Conservation (phyloP, 2,113 vertebrate genomes). For the Forbesichthys papilliferus region DNA sequence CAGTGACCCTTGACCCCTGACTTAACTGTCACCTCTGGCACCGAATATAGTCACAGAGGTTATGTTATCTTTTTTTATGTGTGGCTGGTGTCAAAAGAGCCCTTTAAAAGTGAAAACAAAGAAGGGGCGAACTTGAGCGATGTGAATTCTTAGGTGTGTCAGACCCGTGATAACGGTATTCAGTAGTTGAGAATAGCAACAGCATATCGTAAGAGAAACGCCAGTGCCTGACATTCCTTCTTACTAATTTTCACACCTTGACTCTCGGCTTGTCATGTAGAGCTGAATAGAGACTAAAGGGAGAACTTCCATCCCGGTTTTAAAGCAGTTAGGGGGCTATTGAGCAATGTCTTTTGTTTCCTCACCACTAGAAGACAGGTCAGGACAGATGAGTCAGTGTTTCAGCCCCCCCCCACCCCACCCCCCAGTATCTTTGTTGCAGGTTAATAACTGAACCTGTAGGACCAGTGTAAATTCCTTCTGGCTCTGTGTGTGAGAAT, state of each 20-base stretch:
- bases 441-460: conserved; percentile 62
- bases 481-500: conserved; percentile 48
- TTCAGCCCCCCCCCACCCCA: neutral
- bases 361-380: conserved; percentile 37
- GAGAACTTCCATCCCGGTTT: conserved; percentile 19
- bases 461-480: conserved; percentile 64
- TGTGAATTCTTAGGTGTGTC: conserved; percentile 16
- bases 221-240: neutral
- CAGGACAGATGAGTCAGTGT: conserved; percentile 28
- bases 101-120: conserved; percentile 28
- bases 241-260: neutral
- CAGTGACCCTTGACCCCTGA: conserved; percentile 21
- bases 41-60: conserved; percentile 25
- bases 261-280: neutral
- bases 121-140: conserved; percentile 7
- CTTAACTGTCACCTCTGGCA: conserved; percentile 14
- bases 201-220: neutral
- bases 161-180: neutral
- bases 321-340: conserved; percentile 30
- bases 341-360: conserved; percentile 47
- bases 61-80: conserved; percentile 15
- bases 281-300: neutral
- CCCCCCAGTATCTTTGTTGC: conserved; percentile 5
- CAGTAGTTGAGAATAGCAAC: neutral
- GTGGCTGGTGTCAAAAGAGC: conserved; percentile 34